Conservation (phyloP, 1,140 invertebrate species). For the Cherax destructor region DNA sequence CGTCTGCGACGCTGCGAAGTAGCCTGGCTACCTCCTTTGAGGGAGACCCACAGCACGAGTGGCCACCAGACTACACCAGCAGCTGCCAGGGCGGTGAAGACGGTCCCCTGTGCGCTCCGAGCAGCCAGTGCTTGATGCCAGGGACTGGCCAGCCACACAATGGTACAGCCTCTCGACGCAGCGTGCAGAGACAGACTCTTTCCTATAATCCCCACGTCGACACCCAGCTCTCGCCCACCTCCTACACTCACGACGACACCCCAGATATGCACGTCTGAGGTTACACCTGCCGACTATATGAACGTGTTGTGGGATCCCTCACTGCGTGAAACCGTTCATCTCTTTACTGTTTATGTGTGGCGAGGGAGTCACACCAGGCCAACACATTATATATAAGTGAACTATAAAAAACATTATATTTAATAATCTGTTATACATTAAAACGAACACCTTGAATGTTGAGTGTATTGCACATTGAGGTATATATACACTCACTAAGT, state of each 20-base stretch:
- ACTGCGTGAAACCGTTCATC: too few species aligned
- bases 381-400: too few species aligned
- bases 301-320: too few species aligned
- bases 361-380: too few species aligned
- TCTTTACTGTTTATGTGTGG: too few species aligned
- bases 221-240: conserved; percentile 45
- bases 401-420: too few species aligned
- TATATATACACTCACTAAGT: too few species aligned
- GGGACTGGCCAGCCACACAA: conserved; percentile 39
- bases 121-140: conserved; percentile 26
- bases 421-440: too few species aligned
- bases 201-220: conserved; percentile 54
- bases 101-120: neutral
- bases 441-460: too few species aligned
- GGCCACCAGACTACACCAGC: conserved; percentile 70
- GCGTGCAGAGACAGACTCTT: conserved; percentile 38
- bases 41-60: conserved; percentile 66
- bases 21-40: conserved; percentile 70
- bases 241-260: conserved; percentile 49
- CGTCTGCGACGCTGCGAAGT: conserved; percentile 69
- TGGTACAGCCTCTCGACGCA: conserved; percentile 51
- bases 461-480: too few species aligned
- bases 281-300: neutral
- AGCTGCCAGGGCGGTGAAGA: conserved; percentile 59
- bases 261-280: conserved; percentile 65